Evolutionary conservation across 1,140 invertebrate genomes (phyloP).

Genomic region (Camponotus vicinus): DNA sequence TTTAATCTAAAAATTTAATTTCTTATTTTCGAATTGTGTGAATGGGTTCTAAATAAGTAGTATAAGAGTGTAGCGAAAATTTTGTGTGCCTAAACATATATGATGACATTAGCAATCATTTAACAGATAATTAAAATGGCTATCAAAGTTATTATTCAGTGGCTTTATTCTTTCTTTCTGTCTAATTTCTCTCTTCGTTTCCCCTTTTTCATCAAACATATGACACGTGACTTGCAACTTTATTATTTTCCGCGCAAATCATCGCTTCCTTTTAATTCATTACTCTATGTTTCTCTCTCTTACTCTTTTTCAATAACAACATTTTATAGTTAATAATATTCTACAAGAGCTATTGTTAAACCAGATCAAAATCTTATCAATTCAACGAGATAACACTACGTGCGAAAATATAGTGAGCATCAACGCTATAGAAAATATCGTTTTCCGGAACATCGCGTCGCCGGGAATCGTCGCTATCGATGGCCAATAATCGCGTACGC

Average conservation of each 20-base stretch:
- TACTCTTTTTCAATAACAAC: too few species aligned
- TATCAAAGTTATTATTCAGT: conserved; percentile 71
- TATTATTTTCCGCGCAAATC: conserved; percentile 13
- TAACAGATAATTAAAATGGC: conserved; percentile 73
- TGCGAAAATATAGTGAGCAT: conserved; percentile 20
- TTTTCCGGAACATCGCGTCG: conserved; percentile 53
- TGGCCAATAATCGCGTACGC: conserved; percentile 68
- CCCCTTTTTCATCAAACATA: conserved; percentile 35
- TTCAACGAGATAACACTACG: neutral
- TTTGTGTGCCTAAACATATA: conserved; percentile 30
- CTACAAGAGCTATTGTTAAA: neutral
- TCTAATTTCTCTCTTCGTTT: conserved; percentile 9
- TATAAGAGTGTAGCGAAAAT: neutral
- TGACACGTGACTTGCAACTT: conserved; percentile 5
- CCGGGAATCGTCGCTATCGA: conserved; percentile 69
- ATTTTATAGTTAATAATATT: too few species aligned
- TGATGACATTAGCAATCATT: conserved; percentile 63
- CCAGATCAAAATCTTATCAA: conserved; percentile 28
- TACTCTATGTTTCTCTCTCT: too few species aligned
- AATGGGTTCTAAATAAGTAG: neutral
- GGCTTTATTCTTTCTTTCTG: conserved; percentile 56
- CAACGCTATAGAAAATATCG: conserved; percentile 20
- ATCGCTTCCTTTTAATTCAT: neutral
- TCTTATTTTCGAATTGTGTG: too few species aligned
- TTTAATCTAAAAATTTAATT: neutral